Conservation (phyloP, 2,888 invertebrate species). For the Saturnia pavonia region DNA sequence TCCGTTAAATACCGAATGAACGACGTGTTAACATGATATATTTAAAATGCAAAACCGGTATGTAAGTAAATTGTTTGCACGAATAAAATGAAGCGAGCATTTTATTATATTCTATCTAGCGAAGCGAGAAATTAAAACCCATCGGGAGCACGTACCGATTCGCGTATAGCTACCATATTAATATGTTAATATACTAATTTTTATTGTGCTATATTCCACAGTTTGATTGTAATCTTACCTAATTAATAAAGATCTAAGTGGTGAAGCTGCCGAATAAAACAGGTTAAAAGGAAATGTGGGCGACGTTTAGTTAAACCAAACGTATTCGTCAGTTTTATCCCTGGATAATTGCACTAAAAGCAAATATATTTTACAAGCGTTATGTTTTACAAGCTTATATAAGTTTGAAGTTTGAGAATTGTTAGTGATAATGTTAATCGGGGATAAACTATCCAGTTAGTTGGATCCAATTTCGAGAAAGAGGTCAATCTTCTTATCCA, state of each 20-base stretch:
- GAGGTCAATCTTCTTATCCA: too few species aligned
- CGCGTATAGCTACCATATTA: background rate
- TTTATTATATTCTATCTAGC: slow-evolving; percentile 6
- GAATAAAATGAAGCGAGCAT: background rate
- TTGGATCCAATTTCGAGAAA: too few species aligned
- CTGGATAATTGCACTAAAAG: too few species aligned
- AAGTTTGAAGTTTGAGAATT: too few species aligned
- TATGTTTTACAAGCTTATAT: too few species aligned
- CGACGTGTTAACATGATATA: background rate
- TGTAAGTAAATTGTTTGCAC: background rate
- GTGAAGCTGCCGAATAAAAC: too few species aligned
- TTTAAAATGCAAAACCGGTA: background rate
- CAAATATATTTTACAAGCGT: too few species aligned
- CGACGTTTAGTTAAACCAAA: too few species aligned
- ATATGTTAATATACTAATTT: background rate
- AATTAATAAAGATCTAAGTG: background rate
- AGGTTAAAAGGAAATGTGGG: too few species aligned
- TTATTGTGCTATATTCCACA: background rate
- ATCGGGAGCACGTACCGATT: background rate
- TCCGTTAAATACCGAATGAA: background rate
- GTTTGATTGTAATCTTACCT: background rate
- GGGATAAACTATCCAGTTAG: too few species aligned
- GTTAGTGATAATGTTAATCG: too few species aligned
- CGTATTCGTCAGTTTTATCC: too few species aligned
- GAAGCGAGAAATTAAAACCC: slow-evolving; percentile 10